Conservation (phyloP, 2,888 invertebrate species). For the Petrolisthes cinctipes region DNA sequence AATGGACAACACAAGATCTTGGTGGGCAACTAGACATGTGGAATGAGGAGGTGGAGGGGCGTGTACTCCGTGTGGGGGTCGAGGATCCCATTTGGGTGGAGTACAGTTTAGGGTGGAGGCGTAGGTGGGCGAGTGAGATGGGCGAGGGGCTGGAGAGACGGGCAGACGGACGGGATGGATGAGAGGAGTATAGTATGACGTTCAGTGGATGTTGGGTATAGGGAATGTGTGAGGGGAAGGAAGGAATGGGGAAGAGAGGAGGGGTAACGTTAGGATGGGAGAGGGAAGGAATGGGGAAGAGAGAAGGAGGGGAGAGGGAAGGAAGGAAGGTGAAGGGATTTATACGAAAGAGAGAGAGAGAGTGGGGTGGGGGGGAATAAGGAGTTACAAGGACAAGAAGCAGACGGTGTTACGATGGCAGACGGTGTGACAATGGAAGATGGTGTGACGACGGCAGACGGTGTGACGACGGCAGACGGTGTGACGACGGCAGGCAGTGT, state of each 20-base stretch:
- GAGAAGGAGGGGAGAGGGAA: not conserved
- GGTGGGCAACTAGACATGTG: too few relatives aligned
- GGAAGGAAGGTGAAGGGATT: not conserved
- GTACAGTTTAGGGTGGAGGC: not conserved
- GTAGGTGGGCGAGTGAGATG: not conserved
- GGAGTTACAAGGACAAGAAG: too few relatives aligned
- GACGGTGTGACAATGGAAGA: too few relatives aligned
- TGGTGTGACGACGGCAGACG: too few relatives aligned
- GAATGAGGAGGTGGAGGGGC: too few relatives aligned
- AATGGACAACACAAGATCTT: too few relatives aligned
- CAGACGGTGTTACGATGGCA: too few relatives aligned
- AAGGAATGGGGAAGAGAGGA: not conserved
- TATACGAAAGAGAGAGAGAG: too few relatives aligned
- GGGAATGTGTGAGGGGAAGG: not conserved
- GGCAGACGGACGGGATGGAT: not conserved
- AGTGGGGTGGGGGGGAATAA: too few relatives aligned
- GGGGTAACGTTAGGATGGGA: not conserved
- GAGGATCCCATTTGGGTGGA: not conserved
- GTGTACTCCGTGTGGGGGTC: not conserved
- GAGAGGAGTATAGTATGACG: not conserved
- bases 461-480: too few relatives aligned
- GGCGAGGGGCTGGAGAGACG: not conserved
- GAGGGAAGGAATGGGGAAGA: not conserved
- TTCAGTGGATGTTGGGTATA: not conserved
- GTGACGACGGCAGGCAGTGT: too few relatives aligned